These are phyloP conservation scores for Aphrophora alni DNA, from an alignment of 2,888 invertebrate genomes.

Conservation along the genomic window DNA sequence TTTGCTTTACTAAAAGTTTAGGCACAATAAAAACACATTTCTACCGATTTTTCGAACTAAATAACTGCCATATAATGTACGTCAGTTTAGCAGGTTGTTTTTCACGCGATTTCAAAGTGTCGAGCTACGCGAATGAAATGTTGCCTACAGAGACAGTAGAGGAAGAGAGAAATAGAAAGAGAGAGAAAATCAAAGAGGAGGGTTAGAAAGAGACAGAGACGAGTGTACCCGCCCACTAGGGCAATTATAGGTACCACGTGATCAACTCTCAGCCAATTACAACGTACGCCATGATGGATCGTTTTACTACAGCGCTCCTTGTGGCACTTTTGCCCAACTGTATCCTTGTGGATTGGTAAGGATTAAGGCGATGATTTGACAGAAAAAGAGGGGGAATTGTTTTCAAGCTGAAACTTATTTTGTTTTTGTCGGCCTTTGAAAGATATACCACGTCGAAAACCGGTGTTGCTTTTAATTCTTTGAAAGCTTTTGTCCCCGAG, in stretches of 20 bases:
- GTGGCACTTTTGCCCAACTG: slow-evolving; percentile 5
- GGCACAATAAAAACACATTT: background rate
- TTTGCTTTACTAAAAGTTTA: background rate
- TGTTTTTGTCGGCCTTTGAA: slow-evolving; percentile 40
- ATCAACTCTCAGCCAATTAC: slow-evolving; percentile 61
- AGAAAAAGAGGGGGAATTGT: slow-evolving; percentile 41
- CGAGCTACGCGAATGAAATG: slow-evolving; percentile 30
- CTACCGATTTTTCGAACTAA: no score
- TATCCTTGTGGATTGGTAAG: slow-evolving; percentile 16
- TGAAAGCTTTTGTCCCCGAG: slow-evolving; percentile 14
- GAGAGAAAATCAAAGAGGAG: slow-evolving; percentile 12
- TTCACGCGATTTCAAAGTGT: slow-evolving; percentile 23
- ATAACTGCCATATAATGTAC: background rate
- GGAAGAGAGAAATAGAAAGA: slow-evolving; percentile 25
- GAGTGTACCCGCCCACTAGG: slow-evolving; percentile 61
- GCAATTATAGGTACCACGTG: slow-evolving; percentile 72
- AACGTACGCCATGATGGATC: slow-evolving; percentile 66
- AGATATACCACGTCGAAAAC: slow-evolving; percentile 19
- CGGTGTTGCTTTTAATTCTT: background rate
- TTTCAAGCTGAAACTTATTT: slow-evolving; percentile 45
- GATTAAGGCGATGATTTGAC: slow-evolving; percentile 47
- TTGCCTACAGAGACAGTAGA: slow-evolving; percentile 22
- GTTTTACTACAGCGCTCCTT: slow-evolving; percentile 49
- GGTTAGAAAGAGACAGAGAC: slow-evolving; percentile 20
- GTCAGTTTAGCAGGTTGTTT: background rate